Evolutionary conservation across 2,888 invertebrate species (phyloP).

Genomic region (Yponomeuta cagnagella): DNA sequence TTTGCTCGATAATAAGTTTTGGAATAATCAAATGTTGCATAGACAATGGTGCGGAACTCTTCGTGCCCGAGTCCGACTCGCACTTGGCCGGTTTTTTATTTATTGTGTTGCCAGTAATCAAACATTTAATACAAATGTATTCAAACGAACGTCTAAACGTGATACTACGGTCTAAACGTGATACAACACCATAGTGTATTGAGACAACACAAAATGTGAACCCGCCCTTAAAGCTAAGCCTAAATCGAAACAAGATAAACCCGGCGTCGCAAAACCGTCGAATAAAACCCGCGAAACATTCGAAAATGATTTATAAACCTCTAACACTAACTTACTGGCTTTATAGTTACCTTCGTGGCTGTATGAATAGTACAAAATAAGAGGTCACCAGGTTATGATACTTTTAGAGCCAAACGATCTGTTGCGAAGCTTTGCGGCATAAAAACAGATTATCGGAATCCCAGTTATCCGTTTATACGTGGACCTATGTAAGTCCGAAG

Average conservation of each 20-base stretch:
- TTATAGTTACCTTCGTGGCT: not conserved
- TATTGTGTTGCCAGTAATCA: too few relatives aligned
- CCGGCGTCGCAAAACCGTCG: slow-evolving; percentile 29
- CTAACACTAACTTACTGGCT: not conserved
- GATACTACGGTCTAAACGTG: too few relatives aligned
- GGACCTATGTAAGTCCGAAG: not conserved
- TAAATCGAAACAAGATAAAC: slow-evolving; percentile 61
- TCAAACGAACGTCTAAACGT: too few relatives aligned
- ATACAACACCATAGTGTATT: not conserved
- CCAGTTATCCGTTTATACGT: slow-evolving; percentile 46
- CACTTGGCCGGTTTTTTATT: too few relatives aligned
- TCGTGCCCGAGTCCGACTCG: too few relatives aligned
- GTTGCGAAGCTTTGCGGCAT: slow-evolving; percentile 50
- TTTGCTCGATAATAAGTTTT: too few relatives aligned
- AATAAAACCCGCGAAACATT: slow-evolving; percentile 12
- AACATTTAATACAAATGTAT: too few relatives aligned
- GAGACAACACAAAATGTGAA: slow-evolving; percentile 5
- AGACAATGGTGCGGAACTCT: too few relatives aligned
- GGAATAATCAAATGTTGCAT: too few relatives aligned
- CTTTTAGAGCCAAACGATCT: not conserved
- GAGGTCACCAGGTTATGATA: not conserved
- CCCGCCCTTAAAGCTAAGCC: not conserved
- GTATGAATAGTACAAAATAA: not conserved
- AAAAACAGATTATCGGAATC: slow-evolving; percentile 67
- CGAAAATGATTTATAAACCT: slow-evolving; percentile 5